Evolutionary conservation across 2,888 invertebrate species (phyloP), one percentile per base, ranked within the genome.

Genomic region (Eupithecia tripunctaria): DNA sequence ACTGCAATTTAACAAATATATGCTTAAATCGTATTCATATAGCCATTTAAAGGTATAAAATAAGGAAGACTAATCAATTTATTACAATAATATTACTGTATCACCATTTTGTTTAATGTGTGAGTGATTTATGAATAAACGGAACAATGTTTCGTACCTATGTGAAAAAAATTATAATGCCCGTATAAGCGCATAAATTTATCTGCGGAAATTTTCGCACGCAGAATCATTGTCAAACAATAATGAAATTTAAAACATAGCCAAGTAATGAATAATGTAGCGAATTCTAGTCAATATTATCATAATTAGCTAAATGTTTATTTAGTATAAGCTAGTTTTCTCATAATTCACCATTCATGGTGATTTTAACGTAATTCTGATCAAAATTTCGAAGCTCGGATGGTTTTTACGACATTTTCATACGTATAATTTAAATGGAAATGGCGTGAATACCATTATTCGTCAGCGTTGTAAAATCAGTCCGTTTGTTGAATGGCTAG

Each of bases 261-360:
- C 85, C 87, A 88, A 86, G 86, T 81, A 82, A 81, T 81, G 71
- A 74, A 79, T 79, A 65, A n/a, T 85, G 82, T 86, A 86, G 82
- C 75, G 81, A 84, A 74, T 82, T 86, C 87, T 88, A 88, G 89
- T 89, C 88, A 76, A 73, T 76, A 72, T 81, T 84, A 84, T 82
- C 82, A 83, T 80, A 82, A 76, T 79, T 86, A 86, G 86, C 78
- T 76, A 80, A 79, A 80, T 68, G 65, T 75, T 80, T 72, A 67
- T 75, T 74, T 78, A 85, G 81, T 80, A 79, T 81, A 81, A 83
- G 86, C 85, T 86, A 85, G 82, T 76, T 80, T 67, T 79, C 73
- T 80, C 76, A 72, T 67, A 29, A 51, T 67, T 71, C 43, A 63
- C 68, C 68, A 67, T 51, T 51, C 3, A 66, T 59, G 51, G 67